Evolutionary conservation across 2,797 vertebrate genomes (phyloP), one percentile per base, ranked within the genome.

Genomic region (Halcyon smyrnensis): DNA sequence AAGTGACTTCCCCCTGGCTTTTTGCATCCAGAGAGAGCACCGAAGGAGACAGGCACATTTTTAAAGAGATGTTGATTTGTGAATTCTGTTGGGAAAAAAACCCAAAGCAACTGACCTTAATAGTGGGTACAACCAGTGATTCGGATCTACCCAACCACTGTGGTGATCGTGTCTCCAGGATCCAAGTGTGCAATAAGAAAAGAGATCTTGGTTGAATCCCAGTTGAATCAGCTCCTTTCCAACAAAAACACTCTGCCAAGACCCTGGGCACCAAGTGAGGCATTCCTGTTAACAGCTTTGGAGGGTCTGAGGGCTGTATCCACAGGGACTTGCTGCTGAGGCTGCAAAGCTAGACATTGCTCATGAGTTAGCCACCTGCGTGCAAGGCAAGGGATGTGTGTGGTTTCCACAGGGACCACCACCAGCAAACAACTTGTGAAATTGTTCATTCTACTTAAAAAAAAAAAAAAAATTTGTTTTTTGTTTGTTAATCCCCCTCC

Each of bases 291-390:
- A 27, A 16, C 28, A 41, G 8, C 9, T 59, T 59, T 23, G 59
- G 36, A 23, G 48, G 5, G 7, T 11, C 60, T 48, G 60, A 83
- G 39, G 30, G 8, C 59, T 46, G 16, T 18, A 62, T 15, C 57
- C 6, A 2, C 39, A 77, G 28, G 39, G 36, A 25, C 30, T 60
- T 9, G 6, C 39, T 74, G 32, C 43, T 64, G 36, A 60, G 60
- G 18, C n/a, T 79, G 9, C 32, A 43, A 54, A 85, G 15, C 19
- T 54, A 5, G 10, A 3, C 0, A 0, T 21, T 46, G 16, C n/a
- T 82, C 24, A 25, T 2, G 1, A 9, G 18, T 50, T 69, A 64
- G 37, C 16, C 41, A 41, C 43, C 36, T 43, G 13, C 36, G 18
- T 43, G 56, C 39, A 77, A 83, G 67, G 32, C 34, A 81, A 27